These are phyloP conservation scores for Ochropleura leucogaster DNA, from an alignment of 2,888 invertebrate genomes.

Conservation along the genomic window DNA sequence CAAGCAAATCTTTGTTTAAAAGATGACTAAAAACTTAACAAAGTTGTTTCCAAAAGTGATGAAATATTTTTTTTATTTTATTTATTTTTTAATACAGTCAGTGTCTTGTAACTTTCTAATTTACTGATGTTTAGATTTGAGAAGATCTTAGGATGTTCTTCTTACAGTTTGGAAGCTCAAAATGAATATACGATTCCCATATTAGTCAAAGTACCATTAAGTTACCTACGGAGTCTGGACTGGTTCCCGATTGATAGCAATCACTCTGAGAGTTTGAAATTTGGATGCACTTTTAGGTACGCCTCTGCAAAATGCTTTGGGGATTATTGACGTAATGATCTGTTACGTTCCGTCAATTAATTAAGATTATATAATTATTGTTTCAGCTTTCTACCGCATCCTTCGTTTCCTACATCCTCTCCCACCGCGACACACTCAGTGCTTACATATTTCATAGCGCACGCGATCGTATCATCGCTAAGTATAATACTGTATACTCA, in stretches of 20 bases:
- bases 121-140: no score
- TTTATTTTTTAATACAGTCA: no score
- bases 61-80: no score
- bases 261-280: neutral
- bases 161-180: no score
- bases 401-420: slow-evolving; percentile 6
- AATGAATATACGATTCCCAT: neutral
- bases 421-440: slow-evolving; percentile 45
- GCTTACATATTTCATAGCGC: slow-evolving; percentile 68
- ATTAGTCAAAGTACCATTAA: no score
- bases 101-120: no score
- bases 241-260: neutral
- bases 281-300: neutral
- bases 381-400: slow-evolving; percentile 34
- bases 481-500: slow-evolving; percentile 44
- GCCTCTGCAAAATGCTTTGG: neutral
- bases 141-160: no score
- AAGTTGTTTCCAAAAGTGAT: no score
- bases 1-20: no score
- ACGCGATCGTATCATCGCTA: slow-evolving; percentile 65
- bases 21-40: no score
- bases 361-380: no score
- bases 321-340: neutral
- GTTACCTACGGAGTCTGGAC: neutral
- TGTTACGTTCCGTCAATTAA: neutral